Conservation (phyloP, 2,113 vertebrate genomes). For the Melozone crissalis region DNA sequence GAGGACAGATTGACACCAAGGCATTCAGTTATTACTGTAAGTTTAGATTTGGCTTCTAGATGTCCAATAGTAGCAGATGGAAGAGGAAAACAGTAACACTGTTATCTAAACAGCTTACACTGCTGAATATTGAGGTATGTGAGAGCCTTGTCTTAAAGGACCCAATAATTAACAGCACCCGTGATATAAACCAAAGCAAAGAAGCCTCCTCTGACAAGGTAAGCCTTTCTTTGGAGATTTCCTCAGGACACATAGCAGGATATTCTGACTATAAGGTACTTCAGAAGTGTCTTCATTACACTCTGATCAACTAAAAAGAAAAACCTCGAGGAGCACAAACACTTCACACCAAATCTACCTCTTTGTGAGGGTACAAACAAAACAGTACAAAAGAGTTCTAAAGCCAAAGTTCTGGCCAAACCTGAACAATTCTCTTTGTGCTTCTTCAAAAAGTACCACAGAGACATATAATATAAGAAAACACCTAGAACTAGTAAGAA, state of each 20-base stretch:
- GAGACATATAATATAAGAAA: not conserved
- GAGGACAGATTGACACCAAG: not conserved
- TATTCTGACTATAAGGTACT: not conserved
- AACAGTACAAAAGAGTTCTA: not conserved
- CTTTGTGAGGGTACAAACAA: not conserved
- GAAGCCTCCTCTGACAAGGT: not conserved
- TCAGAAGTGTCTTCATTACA: not conserved
- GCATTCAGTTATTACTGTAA: not conserved
- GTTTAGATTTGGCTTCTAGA: not conserved
- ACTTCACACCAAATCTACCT: not conserved
- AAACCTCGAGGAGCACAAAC: not conserved
- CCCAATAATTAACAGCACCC: not conserved
- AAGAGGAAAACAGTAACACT: not conserved
- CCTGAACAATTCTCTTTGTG: not conserved
- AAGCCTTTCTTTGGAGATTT: not conserved
- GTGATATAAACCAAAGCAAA: not conserved
- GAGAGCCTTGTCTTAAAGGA: not conserved
- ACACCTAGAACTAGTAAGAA: not conserved
- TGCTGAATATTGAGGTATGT: not conserved
- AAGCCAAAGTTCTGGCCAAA: not conserved
- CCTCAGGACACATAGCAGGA: not conserved
- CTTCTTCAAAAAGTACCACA: not conserved
- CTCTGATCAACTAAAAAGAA: not conserved
- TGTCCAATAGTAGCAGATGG: not conserved
- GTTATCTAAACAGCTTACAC: not conserved